These are phyloP conservation scores for Amphimedon queenslandica DNA, from an alignment of 37 sponge, comb jelly and placozoan genomes.

Conservation along the genomic window DNA sequence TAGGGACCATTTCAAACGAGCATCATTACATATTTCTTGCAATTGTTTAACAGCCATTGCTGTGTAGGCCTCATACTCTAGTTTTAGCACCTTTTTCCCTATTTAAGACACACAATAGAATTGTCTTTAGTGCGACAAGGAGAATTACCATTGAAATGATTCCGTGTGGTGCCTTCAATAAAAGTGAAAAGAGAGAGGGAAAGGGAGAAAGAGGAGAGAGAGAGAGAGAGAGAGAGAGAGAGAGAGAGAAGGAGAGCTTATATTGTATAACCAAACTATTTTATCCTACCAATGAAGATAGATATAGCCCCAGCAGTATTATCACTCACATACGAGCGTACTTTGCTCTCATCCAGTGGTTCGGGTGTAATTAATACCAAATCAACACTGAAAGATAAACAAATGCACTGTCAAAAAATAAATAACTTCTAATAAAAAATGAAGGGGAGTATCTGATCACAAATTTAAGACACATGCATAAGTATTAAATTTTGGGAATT, in stretches of 20 bases:
- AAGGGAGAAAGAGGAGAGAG: neutral
- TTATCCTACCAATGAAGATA: slow-evolving; percentile 70
- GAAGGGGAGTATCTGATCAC: too few relatives aligned
- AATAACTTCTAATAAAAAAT: too few relatives aligned
- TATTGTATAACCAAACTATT: neutral
- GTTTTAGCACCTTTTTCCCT: slow-evolving; percentile 72
- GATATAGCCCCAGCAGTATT: slow-evolving; percentile 71
- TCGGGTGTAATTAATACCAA: slow-evolving; percentile 39
- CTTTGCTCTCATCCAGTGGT: slow-evolving; percentile 26
- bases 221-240: neutral
- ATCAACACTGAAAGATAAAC: too few relatives aligned
- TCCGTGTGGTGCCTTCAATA: slow-evolving; percentile 79
- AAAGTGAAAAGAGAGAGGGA: too few relatives aligned
- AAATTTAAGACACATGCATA: too few relatives aligned
- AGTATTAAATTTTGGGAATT: too few relatives aligned
- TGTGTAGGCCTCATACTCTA: slow-evolving; percentile 92
- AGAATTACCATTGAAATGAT: slow-evolving; percentile 69
- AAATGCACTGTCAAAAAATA: too few relatives aligned
- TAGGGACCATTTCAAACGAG: slow-evolving; percentile 70
- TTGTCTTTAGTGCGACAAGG: neutral
- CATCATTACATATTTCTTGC: slow-evolving; percentile 41
- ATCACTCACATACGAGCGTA: slow-evolving; percentile 30
- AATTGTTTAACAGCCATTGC: slow-evolving; percentile 84
- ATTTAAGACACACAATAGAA: neutral
- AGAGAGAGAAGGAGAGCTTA: neutral